Percentiles rank a stretch among this genome's conserved stretches.
Conservation (phyloP, 2,113 vertebrate species). For the Muscicapa adusta region DNA sequence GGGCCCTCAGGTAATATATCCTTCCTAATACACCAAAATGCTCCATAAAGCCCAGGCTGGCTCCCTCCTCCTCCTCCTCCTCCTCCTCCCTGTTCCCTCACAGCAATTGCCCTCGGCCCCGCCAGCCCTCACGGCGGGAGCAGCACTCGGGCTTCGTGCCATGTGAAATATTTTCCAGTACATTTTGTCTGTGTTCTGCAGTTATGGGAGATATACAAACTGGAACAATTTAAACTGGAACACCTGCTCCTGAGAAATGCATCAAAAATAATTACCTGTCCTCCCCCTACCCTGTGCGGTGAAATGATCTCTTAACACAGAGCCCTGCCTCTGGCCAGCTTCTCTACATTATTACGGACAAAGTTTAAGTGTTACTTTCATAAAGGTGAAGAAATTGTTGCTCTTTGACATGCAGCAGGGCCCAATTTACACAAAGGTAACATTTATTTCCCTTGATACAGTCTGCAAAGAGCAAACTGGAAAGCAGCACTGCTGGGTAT, state of each 20-base stretch:
- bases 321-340: background rate
- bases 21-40: background rate
- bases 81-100: background rate
- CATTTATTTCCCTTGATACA: background rate
- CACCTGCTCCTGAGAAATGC: conserved; percentile 67
- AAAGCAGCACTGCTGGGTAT: background rate
- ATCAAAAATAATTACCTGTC: conserved; percentile 70
- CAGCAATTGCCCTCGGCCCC: background rate
- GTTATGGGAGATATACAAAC: conserved; percentile 33
- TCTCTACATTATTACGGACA: background rate
- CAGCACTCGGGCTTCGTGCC: background rate
- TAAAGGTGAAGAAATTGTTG: conserved; percentile 3
- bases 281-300: background rate
- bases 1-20: background rate
- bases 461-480: background rate
- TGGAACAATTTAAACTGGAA: conserved; percentile 50
- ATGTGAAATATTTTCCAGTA: conserved; percentile 6
- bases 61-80: background rate
- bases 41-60: background rate
- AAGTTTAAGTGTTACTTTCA: conserved; percentile 3
- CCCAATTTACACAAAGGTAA: background rate
- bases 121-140: background rate
- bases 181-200: conserved; percentile 10
- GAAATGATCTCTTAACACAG: conserved; percentile 1
- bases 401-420: background rate